Percentiles rank a stretch among this genome's conserved stretches.
These are phyloP conservation scores for Neogale vison DNA, from an alignment of 2,113 vertebrate genomes.

Conservation along the genomic window DNA sequence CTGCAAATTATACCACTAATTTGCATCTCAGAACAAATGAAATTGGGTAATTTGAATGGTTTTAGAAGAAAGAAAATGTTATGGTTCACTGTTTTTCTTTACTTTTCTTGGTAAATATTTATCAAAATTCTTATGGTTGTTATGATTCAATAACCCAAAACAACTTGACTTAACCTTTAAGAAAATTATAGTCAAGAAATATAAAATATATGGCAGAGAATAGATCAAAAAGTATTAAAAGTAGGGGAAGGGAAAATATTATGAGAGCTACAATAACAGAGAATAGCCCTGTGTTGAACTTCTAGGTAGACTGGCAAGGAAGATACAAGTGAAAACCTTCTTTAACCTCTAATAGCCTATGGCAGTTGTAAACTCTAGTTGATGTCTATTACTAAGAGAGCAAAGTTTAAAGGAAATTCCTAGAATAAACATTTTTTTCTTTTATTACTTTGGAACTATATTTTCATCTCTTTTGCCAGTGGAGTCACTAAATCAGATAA, in stretches of 20 bases:
- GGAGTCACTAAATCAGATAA: not conserved
- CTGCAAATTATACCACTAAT: not conserved
- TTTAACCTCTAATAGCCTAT: not conserved
- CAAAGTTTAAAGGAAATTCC: not conserved
- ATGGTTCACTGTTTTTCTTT: not conserved
- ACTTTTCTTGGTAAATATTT: not conserved
- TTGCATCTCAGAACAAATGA: not conserved
- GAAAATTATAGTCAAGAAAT: not conserved
- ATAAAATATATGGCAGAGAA: not conserved
- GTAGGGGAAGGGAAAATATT: not conserved
- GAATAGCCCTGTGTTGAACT: not conserved
- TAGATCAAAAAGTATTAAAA: not conserved
- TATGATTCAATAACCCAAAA: not conserved
- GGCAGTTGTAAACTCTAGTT: not conserved
- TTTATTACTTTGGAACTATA: not conserved
- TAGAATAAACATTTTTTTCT: not conserved
- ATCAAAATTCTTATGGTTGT: not conserved
- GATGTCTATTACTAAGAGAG: not conserved
- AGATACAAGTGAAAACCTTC: not conserved
- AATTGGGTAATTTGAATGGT: not conserved
- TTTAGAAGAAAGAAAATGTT: not conserved
- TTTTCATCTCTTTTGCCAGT: not conserved
- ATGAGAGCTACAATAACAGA: not conserved
- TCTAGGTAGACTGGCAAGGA: not conserved
- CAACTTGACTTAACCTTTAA: not conserved